Evolutionary conservation across 2,797 vertebrate species (phyloP).

Genomic region (Argentina silus): DNA sequence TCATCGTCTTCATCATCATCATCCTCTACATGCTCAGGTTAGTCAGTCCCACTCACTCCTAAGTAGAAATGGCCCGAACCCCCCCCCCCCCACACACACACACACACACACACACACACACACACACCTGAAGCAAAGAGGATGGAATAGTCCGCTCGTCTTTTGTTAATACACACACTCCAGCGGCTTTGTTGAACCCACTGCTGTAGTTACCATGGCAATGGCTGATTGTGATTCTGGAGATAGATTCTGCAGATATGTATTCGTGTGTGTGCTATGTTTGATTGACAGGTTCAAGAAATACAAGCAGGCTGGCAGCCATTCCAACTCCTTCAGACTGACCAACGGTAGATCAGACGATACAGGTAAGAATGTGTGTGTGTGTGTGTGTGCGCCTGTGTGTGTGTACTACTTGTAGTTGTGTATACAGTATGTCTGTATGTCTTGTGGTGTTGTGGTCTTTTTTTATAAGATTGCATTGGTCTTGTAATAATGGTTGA

Average conservation of each 20-base stretch:
- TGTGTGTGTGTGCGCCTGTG: neutral
- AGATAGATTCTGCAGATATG: neutral
- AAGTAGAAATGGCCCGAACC: no score
- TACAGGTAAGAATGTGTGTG: constrained; percentile 80
- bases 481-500: constrained; percentile 47
- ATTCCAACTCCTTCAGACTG: constrained; percentile 95
- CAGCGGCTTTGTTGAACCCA: constrained; percentile 22
- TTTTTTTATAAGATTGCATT: constrained; percentile 42
- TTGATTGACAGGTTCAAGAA: constrained; percentile 91
- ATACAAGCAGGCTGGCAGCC: constrained; percentile 97
- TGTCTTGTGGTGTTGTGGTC: constrained; percentile 17
- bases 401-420: neutral
- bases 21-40: constrained; percentile 98
- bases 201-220: constrained; percentile 55
- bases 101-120: neutral
- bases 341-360: constrained; percentile 94
- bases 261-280: constrained; percentile 41
- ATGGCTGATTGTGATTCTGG: constrained; percentile 44
- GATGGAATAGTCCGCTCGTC: neutral
- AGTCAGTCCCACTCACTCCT: constrained; percentile 41
- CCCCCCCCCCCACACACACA: neutral
- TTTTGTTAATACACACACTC: constrained; percentile 7
- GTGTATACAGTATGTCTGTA: constrained; percentile 32
- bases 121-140: constrained; percentile 3
- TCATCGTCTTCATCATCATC: constrained; percentile 99